Evolutionary conservation across 2,113 vertebrate genomes (phyloP).

Genomic region (Tursiops truncatus): DNA sequence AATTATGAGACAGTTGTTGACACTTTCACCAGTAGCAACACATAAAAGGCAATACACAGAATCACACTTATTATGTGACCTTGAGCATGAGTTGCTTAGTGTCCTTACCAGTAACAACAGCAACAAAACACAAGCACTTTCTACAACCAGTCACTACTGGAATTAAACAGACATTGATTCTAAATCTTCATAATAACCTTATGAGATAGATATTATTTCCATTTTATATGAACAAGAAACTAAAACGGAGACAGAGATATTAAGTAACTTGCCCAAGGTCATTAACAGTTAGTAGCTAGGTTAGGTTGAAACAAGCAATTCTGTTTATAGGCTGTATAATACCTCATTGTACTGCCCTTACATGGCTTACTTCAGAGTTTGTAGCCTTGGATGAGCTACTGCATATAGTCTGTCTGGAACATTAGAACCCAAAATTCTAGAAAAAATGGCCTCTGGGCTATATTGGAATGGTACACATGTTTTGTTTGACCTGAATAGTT

Average conservation of each 20-base stretch:
- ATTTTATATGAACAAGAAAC: background rate
- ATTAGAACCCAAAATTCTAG: background rate
- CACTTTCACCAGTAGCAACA: background rate
- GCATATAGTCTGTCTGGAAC: background rate
- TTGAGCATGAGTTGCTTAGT: background rate
- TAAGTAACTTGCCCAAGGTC: background rate
- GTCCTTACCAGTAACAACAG: background rate
- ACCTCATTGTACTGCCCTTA: rapidly evolving
- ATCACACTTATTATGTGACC: background rate
- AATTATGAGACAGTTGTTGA: background rate
- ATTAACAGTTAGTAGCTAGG: background rate
- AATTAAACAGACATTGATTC: background rate
- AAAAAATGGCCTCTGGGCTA: background rate
- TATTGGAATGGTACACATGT: rapidly evolving
- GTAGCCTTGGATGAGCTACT: background rate
- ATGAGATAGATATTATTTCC: background rate
- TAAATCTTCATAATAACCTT: background rate
- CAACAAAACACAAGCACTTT: background rate
- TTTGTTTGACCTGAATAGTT: background rate
- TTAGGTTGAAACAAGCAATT: background rate
- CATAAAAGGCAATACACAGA: background rate
- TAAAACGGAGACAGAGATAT: background rate
- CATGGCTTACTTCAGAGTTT: background rate
- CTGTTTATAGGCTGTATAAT: background rate
- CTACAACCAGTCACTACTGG: background rate